phyloP scores from a whole-genome alignment of 1,140 invertebrate genomes.

The Zaprionus inermis region DNA sequence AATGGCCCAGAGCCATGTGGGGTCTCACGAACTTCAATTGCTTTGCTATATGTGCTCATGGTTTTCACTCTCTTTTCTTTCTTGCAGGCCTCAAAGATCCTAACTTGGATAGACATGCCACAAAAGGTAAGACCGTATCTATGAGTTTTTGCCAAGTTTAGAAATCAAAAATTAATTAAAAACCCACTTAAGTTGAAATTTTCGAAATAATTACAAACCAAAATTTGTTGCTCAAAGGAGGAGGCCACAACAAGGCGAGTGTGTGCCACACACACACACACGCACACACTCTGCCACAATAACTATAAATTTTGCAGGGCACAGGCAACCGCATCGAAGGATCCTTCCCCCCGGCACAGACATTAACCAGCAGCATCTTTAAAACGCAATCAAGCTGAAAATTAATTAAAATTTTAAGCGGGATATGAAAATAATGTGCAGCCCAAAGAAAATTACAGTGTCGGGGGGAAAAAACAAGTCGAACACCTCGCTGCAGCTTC shows the following conservation, averaged over 20 bases:
- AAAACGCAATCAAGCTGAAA: conserved; percentile 84
- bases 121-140: conserved; percentile 66
- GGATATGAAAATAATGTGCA: conserved; percentile 79
- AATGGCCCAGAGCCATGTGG: conserved; percentile 24
- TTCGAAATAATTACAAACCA: conserved; percentile 67
- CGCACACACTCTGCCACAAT: conserved; percentile 61
- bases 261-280: conserved; percentile 20
- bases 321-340: conserved; percentile 36
- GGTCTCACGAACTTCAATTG: background rate
- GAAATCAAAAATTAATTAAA: conserved; percentile 61
- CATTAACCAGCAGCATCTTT: conserved; percentile 74
- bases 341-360: conserved; percentile 19
- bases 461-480: conserved; percentile 13
- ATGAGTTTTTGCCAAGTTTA: conserved; percentile 14
- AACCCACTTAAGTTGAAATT: conserved; percentile 58
- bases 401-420: conserved; percentile 84
- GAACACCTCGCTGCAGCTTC: background rate
- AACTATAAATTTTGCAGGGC: conserved; percentile 74
- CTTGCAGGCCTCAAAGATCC: conserved; percentile 80
- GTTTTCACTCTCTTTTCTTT: background rate
- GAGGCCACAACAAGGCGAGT: conserved; percentile 53
- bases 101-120: conserved; percentile 75
- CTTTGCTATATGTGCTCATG: background rate
- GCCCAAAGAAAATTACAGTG: conserved; percentile 44
- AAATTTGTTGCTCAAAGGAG: conserved; percentile 55